Conservation (phyloP, 2,797 vertebrate species). For the Aselliscus stoliczkanus region DNA sequence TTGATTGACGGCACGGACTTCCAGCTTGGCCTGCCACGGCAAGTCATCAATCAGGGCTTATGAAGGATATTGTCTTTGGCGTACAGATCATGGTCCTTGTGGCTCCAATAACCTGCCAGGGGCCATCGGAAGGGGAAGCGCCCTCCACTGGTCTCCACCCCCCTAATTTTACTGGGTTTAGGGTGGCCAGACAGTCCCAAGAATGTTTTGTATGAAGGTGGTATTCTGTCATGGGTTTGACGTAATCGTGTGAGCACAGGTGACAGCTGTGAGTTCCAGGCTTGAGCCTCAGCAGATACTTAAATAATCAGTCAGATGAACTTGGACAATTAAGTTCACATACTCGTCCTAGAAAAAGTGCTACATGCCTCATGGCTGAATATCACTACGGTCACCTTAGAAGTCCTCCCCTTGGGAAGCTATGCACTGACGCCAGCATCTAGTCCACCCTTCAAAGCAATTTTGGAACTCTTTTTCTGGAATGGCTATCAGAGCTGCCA, state of each 20-base stretch:
- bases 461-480: too few species aligned
- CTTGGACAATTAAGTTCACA: too few species aligned
- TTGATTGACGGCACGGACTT: constrained; percentile 33
- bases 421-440: too few species aligned
- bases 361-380: too few species aligned
- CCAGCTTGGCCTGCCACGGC: neutral
- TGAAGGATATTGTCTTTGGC: neutral
- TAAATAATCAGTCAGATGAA: neutral
- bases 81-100: neutral
- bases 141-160: too few species aligned
- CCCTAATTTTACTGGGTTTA: neutral
- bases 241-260: neutral
- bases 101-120: neutral
- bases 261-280: neutral
- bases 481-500: too few species aligned
- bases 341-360: too few species aligned
- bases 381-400: too few species aligned
- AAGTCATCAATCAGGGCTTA: neutral
- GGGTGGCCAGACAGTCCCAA: neutral
- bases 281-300: neutral
- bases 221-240: neutral
- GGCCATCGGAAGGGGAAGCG: neutral
- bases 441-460: too few species aligned
- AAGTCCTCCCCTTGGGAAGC: too few species aligned
- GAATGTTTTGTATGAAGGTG: neutral